phyloP scores from a whole-genome alignment of 1,140 invertebrate species.

The Rhopalosiphum padi region DNA sequence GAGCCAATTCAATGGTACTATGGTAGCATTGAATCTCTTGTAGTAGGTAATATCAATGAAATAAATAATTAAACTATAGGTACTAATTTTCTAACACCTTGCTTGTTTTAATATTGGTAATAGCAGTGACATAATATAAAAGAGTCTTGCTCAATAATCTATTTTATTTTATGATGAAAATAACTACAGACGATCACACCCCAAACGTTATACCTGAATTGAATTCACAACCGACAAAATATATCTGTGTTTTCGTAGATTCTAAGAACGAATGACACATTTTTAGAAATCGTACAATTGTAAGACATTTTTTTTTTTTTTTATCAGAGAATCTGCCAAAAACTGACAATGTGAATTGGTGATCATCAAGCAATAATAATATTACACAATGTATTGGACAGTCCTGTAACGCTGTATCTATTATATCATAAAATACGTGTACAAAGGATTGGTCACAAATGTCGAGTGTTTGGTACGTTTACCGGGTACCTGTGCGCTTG shows the following conservation, averaged over 20 bases:
- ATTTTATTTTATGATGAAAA: neutral
- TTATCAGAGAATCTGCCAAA: neutral
- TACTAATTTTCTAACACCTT: neutral
- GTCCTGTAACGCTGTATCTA: neutral
- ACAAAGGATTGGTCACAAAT: neutral
- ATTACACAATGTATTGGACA: neutral
- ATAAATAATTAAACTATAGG: neutral
- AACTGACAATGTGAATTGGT: constrained; percentile 6
- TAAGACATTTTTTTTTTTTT: neutral
- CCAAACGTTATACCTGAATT: neutral
- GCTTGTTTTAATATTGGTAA: neutral
- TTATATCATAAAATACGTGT: neutral
- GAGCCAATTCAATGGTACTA: too few relatives aligned
- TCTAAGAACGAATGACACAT: neutral
- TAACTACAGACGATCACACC: neutral
- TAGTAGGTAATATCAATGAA: neutral
- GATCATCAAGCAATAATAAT: neutral
- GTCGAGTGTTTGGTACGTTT: neutral
- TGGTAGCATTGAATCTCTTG: too few relatives aligned
- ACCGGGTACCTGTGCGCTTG: neutral
- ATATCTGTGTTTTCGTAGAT: neutral
- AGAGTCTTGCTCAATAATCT: neutral
- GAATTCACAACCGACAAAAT: neutral
- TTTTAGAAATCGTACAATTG: neutral
- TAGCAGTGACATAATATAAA: neutral